Evolutionary conservation across 1,140 invertebrate genomes (phyloP), one percentile per base, ranked within the genome.

Genomic region (Antheraea pernyi): DNA sequence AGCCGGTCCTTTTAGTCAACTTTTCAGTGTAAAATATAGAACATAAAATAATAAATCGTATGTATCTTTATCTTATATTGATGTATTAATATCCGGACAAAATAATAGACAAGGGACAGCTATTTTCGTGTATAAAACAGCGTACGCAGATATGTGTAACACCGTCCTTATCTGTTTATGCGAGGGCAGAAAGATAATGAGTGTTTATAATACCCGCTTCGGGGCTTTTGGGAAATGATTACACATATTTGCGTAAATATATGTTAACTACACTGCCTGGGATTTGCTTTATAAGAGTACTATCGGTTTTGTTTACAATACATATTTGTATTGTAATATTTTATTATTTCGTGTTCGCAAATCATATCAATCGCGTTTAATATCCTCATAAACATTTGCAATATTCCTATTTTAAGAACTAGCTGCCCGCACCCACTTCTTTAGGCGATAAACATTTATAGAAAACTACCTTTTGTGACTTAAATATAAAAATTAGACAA

Each of bases 111-210:
- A 53, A 13, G 11, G 16, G 46, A 53, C 0, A 53, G 46, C 46
- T 5, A 53, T 16, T 53, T 53, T 53, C 46, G 13, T 53, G 16
- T 6, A 53, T 53, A 53, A 53, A 53, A 53, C 16, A 53, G 2
- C 0, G 46, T 53, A 53, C 46, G 46, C 6, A 53, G 16, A 62
- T 62, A 36, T 36, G 60, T 62, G 60, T 62, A 62, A 62, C 36
- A 53, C 46, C 13, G 46, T 18, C 60, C 60, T 62, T 62, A 62
- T 62, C 60, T 37, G 36, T 62, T 62, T 30, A 62, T 37, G 22
- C 22, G 60, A 62, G 60, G 60, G 60, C 59, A 62, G 36, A 62
- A 62, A 62, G 60, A 62, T 62, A 72, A 68, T 72, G 48, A 42
- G 42, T 63, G 58, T 16, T 66, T 67, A 64, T 63, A 62, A 72